Percentiles rank a stretch among this genome's conserved stretches.
These are phyloP conservation scores for Thalassophryne amazonica DNA, from an alignment of 2,797 vertebrate species.

Conservation along the genomic window DNA sequence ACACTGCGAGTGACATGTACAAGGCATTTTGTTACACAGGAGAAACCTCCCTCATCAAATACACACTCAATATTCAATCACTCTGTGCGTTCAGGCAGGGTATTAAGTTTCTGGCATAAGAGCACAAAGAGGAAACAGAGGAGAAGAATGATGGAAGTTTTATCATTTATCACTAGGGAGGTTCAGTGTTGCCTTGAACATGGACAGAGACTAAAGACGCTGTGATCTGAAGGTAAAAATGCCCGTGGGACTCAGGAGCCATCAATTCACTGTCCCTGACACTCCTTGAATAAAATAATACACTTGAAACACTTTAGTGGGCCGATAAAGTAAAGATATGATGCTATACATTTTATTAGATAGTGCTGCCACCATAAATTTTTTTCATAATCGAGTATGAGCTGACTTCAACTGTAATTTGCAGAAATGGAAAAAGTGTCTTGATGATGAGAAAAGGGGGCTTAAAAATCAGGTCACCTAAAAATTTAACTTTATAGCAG, in stretches of 20 bases:
- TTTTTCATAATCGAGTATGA: too few species aligned
- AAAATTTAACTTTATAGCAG: too few species aligned
- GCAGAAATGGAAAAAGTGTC: too few species aligned
- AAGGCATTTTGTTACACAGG: slow-evolving; percentile 5
- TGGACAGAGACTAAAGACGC: slow-evolving; percentile 63
- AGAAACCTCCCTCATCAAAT: slow-evolving; percentile 34
- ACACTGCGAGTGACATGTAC: slow-evolving; percentile 4
- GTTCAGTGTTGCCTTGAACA: slow-evolving; percentile 60
- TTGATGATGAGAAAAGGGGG: too few species aligned
- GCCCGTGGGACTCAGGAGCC: slow-evolving; percentile 32
- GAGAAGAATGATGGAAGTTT: slow-evolving; percentile 55
- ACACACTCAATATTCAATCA: slow-evolving; percentile 36
- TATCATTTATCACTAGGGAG: slow-evolving; percentile 48
- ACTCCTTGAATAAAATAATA: slow-evolving; percentile 15
- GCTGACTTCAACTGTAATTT: too few species aligned
- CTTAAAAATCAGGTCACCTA: too few species aligned
- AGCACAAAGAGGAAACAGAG: slow-evolving; percentile 1
- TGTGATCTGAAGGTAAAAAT: slow-evolving; percentile 51
- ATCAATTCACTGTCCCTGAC: slow-evolving; percentile 49
- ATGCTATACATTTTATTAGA: not conserved
- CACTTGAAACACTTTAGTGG: slow-evolving; percentile 9
- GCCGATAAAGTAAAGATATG: slow-evolving; percentile 4
- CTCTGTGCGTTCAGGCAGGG: slow-evolving; percentile 30
- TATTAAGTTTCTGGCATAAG: slow-evolving; percentile 10
- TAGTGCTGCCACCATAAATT: too few species aligned